These are phyloP conservation scores for Gnatocerus cornutus DNA, from an alignment of 2,888 invertebrate genomes.

Conservation along the genomic window DNA sequence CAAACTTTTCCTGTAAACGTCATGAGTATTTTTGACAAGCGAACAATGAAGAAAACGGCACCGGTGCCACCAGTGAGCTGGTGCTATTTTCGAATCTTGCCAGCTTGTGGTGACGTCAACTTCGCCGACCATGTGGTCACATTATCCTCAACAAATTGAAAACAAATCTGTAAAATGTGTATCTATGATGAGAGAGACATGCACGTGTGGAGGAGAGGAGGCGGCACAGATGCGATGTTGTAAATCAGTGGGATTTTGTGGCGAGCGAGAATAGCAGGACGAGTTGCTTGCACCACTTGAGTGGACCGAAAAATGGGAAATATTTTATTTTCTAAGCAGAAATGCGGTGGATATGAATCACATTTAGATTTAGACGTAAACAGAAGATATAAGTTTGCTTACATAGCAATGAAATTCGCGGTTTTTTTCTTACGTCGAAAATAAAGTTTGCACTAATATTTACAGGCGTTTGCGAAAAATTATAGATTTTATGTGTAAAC, in stretches of 20 bases:
- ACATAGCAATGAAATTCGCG: not conserved
- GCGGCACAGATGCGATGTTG: constrained; percentile 70
- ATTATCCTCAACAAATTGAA: constrained; percentile 58
- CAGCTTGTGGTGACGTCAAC: constrained; percentile 13
- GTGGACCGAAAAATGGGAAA: no score
- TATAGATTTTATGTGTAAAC: not conserved
- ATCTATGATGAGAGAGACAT: constrained; percentile 64
- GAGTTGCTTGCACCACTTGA: constrained; percentile 51
- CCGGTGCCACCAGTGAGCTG: constrained; percentile 2
- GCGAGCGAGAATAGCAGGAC: constrained; percentile 54
- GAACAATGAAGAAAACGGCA: constrained; percentile 11
- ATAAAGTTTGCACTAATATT: no score
- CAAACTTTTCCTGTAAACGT: constrained; percentile 24
- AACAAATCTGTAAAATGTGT: constrained; percentile 66
- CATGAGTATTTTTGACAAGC: constrained; percentile 18
- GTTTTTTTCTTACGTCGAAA: not conserved
- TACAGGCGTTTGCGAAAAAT: not conserved
- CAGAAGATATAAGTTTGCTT: not conserved
- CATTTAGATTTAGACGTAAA: not conserved
- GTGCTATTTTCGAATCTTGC: constrained; percentile 1
- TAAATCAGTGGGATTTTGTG: constrained; percentile 62
- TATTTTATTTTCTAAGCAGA: not conserved
- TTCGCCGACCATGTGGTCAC: constrained; percentile 30
- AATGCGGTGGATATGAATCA: not conserved
- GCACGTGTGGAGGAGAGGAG: constrained; percentile 62